Base-by-base conservation (phyloP, 2,113 vertebrate genomes). In the Scopus umbretta region DNA sequence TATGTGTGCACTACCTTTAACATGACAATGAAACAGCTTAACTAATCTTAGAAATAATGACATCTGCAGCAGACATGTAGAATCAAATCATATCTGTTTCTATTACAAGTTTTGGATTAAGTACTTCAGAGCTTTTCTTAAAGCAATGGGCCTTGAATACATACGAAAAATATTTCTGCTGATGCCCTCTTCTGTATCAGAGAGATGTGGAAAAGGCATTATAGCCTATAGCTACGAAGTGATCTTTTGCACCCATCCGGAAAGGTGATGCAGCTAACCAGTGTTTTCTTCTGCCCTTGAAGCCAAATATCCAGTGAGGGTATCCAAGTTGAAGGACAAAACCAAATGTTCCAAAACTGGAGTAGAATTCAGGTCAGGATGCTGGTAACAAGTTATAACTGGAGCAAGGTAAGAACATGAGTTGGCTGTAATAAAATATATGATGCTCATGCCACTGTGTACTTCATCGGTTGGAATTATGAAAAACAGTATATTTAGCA, bases 11-110 rank as follows among this genome's bases (percentile, higher is more conserved):
- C 38, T 86, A 50, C 88, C 81, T 90, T 76, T 81, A 96, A 86
- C 26, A 20, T 53, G 40, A 73, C 43, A 67, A 4, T 73, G 63
- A 87, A 90, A 81, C n/a, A 91, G 61, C n/a, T 90, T 75, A 84
- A 94, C 96, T 93, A 79, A 91, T 65, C 50, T 72, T 47, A 79
- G 65, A 92, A 95, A 85, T 66, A 95, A 88, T 26, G 52, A 89
- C 23, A 70, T 86, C 68, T 86, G 80, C 52, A 86, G 68, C 38
- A 88, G 58, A 74, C 32, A 38, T 22, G 49, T 78, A 84, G 36
- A 83, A 85, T 63, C 49, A 80, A 79, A 83, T 72, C 66, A 40
- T 66, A 91, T 47, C 86, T 92, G 45, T 80, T 68, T 75, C 71
- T 56, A 82, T 56, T 65, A 67, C 47, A 83, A 49, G 34, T 72